These are phyloP conservation scores for Clistopyga incitator DNA, from an alignment of 2,888 invertebrate species.

Conservation along the genomic window DNA sequence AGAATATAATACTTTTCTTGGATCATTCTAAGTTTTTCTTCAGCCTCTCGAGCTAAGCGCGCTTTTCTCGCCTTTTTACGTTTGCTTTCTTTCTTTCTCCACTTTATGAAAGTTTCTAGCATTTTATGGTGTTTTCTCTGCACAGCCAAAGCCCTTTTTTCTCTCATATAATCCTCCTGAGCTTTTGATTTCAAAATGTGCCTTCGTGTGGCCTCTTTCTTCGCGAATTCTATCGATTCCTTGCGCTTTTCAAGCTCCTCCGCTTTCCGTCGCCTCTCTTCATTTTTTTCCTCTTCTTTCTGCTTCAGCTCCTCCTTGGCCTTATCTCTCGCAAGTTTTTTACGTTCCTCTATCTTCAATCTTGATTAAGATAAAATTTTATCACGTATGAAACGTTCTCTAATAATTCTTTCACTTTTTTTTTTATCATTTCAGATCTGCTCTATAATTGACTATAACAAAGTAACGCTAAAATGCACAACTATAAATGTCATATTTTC, in stretches of 20 bases:
- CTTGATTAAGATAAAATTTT: conserved; percentile 29
- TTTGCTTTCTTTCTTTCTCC: conserved; percentile 72
- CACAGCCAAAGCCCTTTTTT: conserved; percentile 61
- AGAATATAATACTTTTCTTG: conserved; percentile 71
- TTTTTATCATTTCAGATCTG: too few species aligned
- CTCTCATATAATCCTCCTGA: conserved; percentile 62
- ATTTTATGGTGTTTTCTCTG: conserved; percentile 68
- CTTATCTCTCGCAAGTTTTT: conserved; percentile 51
- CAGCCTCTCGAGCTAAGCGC: conserved; percentile 60
- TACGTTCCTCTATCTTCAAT: conserved; percentile 54
- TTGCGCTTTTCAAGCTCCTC: conserved; percentile 25
- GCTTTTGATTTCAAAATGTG: conserved; percentile 60
- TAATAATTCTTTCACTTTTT: too few species aligned
- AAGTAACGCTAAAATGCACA: too few species aligned
- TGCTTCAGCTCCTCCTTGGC: conserved; percentile 39
- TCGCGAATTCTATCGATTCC: conserved; percentile 59
- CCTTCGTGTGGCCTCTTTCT: conserved; percentile 50
- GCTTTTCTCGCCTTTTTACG: conserved; percentile 68
- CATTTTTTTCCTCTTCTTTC: conserved; percentile 42
- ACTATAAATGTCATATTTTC: too few species aligned
- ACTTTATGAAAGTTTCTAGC: conserved; percentile 69
- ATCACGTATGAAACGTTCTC: too few species aligned
- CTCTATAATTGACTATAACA: too few species aligned
- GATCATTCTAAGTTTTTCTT: conserved; percentile 68
- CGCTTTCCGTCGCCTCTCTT: conserved; percentile 54